Conservation (phyloP, 2,113 vertebrate species). For the Nothoprocta pentlandii region DNA sequence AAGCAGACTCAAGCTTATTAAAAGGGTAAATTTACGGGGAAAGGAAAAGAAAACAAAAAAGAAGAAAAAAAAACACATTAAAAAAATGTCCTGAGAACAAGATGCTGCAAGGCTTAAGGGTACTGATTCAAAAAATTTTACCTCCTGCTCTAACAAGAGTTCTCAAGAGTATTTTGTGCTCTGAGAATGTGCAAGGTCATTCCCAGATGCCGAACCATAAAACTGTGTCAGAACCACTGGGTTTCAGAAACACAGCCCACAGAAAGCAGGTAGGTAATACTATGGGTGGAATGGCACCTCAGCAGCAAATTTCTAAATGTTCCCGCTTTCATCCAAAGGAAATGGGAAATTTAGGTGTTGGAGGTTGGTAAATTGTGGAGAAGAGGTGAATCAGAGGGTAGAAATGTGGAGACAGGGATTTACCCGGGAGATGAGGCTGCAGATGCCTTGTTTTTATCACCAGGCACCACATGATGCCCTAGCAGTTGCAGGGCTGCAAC, state of each 20-base stretch:
- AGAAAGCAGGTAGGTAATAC: neutral
- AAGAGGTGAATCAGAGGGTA: neutral
- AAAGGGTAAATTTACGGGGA: neutral
- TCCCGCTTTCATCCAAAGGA: neutral
- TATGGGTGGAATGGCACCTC: neutral
- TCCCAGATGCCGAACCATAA: neutral
- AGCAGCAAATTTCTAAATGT: neutral
- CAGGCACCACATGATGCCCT: neutral
- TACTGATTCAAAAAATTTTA: neutral
- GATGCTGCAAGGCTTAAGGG: neutral
- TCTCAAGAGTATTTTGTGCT: neutral
- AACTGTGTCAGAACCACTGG: neutral
- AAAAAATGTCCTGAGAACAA: neutral
- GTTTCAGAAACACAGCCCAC: neutral
- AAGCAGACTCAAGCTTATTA: neutral
- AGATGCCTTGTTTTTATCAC: neutral
- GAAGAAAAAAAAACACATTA: neutral
- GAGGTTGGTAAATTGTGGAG: neutral
- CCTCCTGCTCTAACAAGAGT: neutral
- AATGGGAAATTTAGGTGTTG: neutral
- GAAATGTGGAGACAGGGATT: neutral
- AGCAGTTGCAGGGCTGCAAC: neutral
- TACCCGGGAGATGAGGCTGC: neutral
- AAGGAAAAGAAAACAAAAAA: neutral
- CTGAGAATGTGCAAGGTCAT: neutral